These are phyloP conservation scores for Cepphus grylle DNA, from an alignment of 2,113 vertebrate species.

Conservation along the genomic window DNA sequence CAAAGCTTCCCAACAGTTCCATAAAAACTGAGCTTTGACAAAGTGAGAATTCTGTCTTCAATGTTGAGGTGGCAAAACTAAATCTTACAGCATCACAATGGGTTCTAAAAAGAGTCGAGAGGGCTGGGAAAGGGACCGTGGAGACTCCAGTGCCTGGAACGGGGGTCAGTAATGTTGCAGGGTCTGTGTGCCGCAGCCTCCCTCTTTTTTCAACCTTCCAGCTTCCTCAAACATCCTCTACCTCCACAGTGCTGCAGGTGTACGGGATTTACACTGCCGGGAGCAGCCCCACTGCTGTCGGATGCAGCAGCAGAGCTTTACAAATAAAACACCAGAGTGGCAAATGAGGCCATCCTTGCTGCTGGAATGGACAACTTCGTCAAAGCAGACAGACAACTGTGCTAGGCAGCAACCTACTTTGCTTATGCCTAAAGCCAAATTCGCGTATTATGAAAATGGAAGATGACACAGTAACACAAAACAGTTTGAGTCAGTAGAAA, in stretches of 20 bases:
- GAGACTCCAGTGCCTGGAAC: background rate
- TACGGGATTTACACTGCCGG: background rate
- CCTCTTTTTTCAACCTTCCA: background rate
- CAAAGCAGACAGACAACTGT: background rate
- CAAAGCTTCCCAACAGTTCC: background rate
- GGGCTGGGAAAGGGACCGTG: background rate
- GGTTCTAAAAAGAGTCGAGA: background rate
- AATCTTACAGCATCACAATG: background rate
- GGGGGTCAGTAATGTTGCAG: background rate
- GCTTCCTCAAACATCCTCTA: background rate
- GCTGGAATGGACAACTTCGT: background rate
- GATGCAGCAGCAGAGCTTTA: background rate
- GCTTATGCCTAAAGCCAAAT: conserved; percentile 24
- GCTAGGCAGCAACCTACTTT: background rate
- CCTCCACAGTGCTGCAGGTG: background rate
- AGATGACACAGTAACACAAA: conserved; percentile 16
- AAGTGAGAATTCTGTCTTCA: background rate
- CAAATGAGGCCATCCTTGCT: background rate
- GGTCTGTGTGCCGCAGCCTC: background rate
- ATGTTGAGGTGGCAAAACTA: background rate
- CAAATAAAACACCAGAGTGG: background rate
- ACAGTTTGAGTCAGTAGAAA: conserved; percentile 13
- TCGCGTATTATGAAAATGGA: conserved; percentile 17
- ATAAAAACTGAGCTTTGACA: background rate
- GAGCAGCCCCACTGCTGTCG: background rate